phyloP scores from a whole-genome alignment of 92 coral and sea anemone species.

The Porites evermanni region DNA sequence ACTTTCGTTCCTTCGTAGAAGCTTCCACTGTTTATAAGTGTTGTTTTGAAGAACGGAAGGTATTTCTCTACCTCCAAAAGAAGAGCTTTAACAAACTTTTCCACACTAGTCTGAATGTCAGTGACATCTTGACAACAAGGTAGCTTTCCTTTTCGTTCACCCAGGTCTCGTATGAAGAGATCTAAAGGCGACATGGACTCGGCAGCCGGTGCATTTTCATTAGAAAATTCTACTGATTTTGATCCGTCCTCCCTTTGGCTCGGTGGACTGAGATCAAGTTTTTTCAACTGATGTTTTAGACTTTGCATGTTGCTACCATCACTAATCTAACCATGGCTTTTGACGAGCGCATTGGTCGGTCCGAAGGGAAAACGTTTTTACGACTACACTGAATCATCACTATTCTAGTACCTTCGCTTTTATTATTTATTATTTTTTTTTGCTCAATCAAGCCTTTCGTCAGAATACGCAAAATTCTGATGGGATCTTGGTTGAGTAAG shows the following conservation, averaged over 20 bases:
- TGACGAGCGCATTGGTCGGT: no score
- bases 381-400: no score
- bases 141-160: constrained; percentile 23
- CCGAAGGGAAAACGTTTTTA: no score
- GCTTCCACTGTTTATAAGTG: constrained; percentile 47
- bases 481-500: no score
- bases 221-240: neutral
- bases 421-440: no score
- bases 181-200: neutral
- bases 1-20: constrained; percentile 53
- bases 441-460: no score
- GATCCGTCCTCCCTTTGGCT: neutral
- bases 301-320: neutral
- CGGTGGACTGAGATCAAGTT: neutral
- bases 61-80: constrained; percentile 7
- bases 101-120: constrained; percentile 24
- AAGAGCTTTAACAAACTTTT: constrained; percentile 14
- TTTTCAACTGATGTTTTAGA: neutral
- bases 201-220: neutral
- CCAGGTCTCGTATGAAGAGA: constrained; percentile 11
- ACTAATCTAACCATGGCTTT: no score
- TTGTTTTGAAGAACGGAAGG: constrained; percentile 31
- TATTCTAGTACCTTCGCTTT: no score
- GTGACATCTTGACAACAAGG: constrained; percentile 26
- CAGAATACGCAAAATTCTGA: no score